Evolutionary conservation across 2,888 invertebrate genomes (phyloP).

Genomic region (Flexamia atlantica): DNA sequence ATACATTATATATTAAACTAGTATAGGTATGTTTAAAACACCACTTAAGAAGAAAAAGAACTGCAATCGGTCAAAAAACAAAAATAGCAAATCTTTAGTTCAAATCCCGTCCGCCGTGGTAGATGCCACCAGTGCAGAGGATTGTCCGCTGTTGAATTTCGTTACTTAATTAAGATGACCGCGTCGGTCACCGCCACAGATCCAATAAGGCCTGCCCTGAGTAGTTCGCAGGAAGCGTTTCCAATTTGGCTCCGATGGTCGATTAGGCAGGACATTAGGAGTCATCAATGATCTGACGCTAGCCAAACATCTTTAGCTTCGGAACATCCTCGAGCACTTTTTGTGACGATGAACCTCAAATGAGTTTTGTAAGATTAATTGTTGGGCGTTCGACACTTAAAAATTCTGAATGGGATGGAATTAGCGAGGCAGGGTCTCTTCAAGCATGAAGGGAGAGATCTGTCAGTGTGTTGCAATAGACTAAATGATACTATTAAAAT

Average conservation of each 20-base stretch:
- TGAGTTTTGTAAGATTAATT: slow-evolving; percentile 11
- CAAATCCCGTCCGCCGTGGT: no score
- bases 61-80: no score
- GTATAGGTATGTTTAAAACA: no score
- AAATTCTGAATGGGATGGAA: slow-evolving; percentile 11
- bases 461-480: no score
- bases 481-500: no score
- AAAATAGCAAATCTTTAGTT: no score
- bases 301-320: slow-evolving; percentile 30
- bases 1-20: no score
- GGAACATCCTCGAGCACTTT: slow-evolving; percentile 3
- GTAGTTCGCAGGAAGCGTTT: slow-evolving; percentile 3
- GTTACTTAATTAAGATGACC: neutral
- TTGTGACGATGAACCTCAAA: neutral
- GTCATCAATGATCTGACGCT: slow-evolving; percentile 23
- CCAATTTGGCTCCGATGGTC: slow-evolving; percentile 19
- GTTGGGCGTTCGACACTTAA: neutral
- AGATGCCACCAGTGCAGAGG: no score
- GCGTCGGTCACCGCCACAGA: neutral
- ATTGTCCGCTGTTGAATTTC: no score
- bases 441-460: no score
- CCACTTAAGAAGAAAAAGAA: no score
- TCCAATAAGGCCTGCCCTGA: neutral
- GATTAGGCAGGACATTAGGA: slow-evolving; percentile 30
- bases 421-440: neutral